Base-by-base conservation (phyloP, 1,140 invertebrate genomes). In the Macrocentrus cingulum region DNA sequence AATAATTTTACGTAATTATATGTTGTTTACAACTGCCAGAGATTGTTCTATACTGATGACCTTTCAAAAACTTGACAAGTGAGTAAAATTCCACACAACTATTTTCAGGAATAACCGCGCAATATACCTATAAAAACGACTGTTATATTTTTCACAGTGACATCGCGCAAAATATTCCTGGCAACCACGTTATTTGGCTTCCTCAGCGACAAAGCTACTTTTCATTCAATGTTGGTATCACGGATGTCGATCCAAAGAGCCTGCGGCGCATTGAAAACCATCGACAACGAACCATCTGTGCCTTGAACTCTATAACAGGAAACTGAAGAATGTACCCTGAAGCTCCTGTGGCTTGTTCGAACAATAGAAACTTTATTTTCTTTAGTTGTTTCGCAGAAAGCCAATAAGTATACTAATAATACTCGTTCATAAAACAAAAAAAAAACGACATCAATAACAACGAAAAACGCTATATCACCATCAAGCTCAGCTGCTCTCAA, bases 31-130 rank as follows among this genome's bases (percentile, higher is more conserved):
- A 7, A 82, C 78, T 4, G 81, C 82, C 0, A 83, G 77, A 60
- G 84, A 85, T 66, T 85, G 84, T 59, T 84, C 83, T 0, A 80
- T 85, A 59, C 75, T 84, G 61, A 73, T 84, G 22, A 68, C 81
- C 19, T 83, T 84, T 67, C 75, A 71, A 56, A 67, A 72, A 70
- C 60, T 74, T 22, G 52, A 74, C 44, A 19, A 39, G 74, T 76
- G 68, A 74, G 74, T 71, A 16, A 16, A 48, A 57, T 56, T 49
- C 15, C 19, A 20, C 20, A 39, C 23, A 39, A 42, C n/a, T 41
- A 32, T 32, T 64, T 22, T 46, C 5, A 11, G 34, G n/a, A n/a
- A n/a, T n/a, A n/a, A n/a, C n/a, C n/a, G n/a, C n/a, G n/a, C n/a
- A n/a, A n/a, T n/a, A n/a, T n/a, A n/a, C n/a, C 9, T 29, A 29